Conservation (phyloP, 2,888 invertebrate species). For the Latrodectus elegans region DNA sequence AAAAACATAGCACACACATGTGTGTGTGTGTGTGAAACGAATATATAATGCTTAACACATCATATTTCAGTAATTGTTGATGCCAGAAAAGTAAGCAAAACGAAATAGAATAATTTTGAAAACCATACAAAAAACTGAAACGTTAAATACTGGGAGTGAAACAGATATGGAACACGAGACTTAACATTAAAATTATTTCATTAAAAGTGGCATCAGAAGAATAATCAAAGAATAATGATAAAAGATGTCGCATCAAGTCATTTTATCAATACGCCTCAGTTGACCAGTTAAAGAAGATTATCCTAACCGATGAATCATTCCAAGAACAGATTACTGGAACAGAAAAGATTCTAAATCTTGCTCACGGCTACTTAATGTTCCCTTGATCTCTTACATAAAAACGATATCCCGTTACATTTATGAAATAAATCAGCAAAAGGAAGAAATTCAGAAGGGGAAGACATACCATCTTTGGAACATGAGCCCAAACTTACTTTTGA, state of each 20-base stretch:
- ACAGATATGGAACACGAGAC: too few relatives aligned
- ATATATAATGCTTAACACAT: too few relatives aligned
- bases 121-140: too few relatives aligned
- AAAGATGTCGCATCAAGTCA: neutral
- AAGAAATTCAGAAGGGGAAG: slow-evolving; percentile 1
- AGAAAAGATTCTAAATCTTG: slow-evolving; percentile 40
- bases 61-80: too few relatives aligned
- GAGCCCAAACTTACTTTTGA: slow-evolving; percentile 22
- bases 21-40: too few relatives aligned
- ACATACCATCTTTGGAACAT: neutral
- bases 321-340: slow-evolving; percentile 47
- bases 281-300: slow-evolving; percentile 22
- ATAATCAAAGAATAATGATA: slow-evolving; percentile 7
- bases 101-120: too few relatives aligned
- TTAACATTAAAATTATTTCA: too few relatives aligned
- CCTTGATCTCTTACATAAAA: slow-evolving; percentile 55
- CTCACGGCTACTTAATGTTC: slow-evolving; percentile 36
- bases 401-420: slow-evolving; percentile 31
- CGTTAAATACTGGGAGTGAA: too few relatives aligned
- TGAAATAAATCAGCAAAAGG: slow-evolving; percentile 25
- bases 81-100: too few relatives aligned
- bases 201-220: neutral
- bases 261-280: slow-evolving; percentile 32
- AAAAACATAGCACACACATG: too few relatives aligned
- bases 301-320: slow-evolving; percentile 32